phyloP scores from a whole-genome alignment of 2,797 vertebrate species.

The Helostoma temminkii region DNA sequence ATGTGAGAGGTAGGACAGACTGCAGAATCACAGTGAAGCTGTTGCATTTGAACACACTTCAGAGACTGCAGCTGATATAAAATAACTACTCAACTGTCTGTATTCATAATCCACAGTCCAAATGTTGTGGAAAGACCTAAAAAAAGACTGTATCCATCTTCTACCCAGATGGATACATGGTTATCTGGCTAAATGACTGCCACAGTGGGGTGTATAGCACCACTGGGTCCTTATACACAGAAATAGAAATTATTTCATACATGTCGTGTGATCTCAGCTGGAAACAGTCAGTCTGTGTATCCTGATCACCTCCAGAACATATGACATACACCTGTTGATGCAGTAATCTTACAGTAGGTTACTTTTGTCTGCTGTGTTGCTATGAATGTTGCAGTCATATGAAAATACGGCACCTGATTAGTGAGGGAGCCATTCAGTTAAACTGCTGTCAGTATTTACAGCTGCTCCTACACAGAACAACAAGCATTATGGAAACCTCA shows the following conservation, averaged over 20 bases:
- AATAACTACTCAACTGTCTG: not conserved
- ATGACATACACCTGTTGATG: constrained; percentile 47
- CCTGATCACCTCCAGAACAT: not conserved
- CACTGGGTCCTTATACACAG: not conserved
- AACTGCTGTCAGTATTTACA: constrained; percentile 51
- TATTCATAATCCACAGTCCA: not conserved
- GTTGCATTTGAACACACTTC: not conserved
- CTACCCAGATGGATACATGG: too few species aligned
- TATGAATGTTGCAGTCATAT: constrained; percentile 31
- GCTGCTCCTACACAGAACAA: constrained; percentile 51
- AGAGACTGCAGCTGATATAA: too few species aligned
- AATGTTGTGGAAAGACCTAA: not conserved
- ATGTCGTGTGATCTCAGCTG: constrained; percentile 11
- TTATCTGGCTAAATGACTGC: too few species aligned
- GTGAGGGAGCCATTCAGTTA: constrained; percentile 29
- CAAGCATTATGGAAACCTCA: constrained; percentile 54
- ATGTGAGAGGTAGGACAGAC: too few species aligned
- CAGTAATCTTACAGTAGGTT: constrained; percentile 31
- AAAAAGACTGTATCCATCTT: not conserved
- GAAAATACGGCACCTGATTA: constrained; percentile 38
- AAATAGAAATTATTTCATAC: not conserved
- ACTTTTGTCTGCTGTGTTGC: constrained; percentile 13
- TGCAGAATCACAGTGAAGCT: not conserved
- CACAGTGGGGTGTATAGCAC: too few species aligned
- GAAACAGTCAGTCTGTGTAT: constrained; percentile 18